Percentiles rank a stretch among this genome's conserved stretches.
Evolutionary conservation across 2,888 invertebrate genomes (phyloP).

Genomic region (Troides helena): DNA sequence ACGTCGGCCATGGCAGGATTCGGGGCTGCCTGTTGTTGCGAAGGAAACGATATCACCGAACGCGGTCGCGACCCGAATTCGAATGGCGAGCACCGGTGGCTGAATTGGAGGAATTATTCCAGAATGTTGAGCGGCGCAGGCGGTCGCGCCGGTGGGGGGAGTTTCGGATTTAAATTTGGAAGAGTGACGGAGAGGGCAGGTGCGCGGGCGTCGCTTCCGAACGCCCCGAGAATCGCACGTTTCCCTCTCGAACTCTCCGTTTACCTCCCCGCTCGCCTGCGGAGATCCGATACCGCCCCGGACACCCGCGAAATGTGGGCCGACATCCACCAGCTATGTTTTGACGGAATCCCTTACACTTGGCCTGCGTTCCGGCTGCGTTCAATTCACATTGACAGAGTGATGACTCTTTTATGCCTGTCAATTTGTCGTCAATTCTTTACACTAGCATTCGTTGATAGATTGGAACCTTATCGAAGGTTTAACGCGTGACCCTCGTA

Average conservation of each 20-base stretch:
- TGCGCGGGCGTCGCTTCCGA: constrained; percentile 77
- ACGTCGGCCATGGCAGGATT: constrained; percentile 90
- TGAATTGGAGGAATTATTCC: constrained; percentile 79
- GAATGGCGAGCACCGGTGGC: constrained; percentile 76
- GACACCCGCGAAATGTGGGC: constrained; percentile 35
- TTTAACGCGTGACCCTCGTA: not conserved
- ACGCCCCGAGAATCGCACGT: constrained; percentile 58
- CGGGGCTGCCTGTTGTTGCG: constrained; percentile 48
- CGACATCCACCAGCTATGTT: constrained; percentile 35
- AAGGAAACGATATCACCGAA: constrained; percentile 68
- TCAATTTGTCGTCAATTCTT: constrained; percentile 10
- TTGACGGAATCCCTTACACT: constrained; percentile 50
- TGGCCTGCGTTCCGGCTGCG: constrained; percentile 53
- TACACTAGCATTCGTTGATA: constrained; percentile 9
- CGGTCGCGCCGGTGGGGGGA: constrained; percentile 70
- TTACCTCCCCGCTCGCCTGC: constrained; percentile 41
- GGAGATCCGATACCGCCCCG: constrained; percentile 34
- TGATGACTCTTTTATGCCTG: constrained; percentile 47
- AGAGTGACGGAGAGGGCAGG: constrained; percentile 80
- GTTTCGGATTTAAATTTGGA: constrained; percentile 80
- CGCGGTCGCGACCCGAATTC: constrained; percentile 80
- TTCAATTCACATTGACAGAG: constrained; percentile 54
- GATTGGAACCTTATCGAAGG: constrained; percentile 6
- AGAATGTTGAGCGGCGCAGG: constrained; percentile 69
- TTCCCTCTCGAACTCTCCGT: constrained; percentile 49